Evolutionary conservation across 2,113 vertebrate genomes (phyloP).

Genomic region (Sinocyclocheilus grahami): DNA sequence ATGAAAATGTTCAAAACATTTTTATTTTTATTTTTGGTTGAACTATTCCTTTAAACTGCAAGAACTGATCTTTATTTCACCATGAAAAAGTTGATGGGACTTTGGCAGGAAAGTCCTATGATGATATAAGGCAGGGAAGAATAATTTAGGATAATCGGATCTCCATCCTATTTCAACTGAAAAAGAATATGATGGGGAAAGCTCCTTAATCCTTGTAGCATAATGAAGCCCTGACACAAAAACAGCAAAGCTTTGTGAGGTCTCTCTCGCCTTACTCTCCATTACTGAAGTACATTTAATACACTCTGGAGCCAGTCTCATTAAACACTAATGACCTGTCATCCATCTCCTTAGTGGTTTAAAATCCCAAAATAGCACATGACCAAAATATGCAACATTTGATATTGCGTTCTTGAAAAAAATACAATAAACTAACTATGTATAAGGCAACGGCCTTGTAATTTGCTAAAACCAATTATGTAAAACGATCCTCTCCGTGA

Average conservation of each 20-base stretch:
- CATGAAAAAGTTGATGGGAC: not conserved
- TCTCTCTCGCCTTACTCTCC: constrained; percentile 15
- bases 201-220: constrained; percentile 9
- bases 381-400: not conserved
- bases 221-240: constrained; percentile 5
- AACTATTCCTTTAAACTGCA: not conserved
- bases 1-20: too few relatives aligned
- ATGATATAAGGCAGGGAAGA: not conserved
- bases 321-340: constrained; percentile 17
- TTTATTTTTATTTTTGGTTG: too few relatives aligned
- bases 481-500: not conserved
- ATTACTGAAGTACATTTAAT: constrained; percentile 46
- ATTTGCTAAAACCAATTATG: not conserved
- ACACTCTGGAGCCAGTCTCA: not conserved
- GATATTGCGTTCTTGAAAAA: constrained; percentile 22
- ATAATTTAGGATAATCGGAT: not conserved
- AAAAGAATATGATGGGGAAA: not conserved
- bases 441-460: not conserved
- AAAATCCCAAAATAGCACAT: not conserved
- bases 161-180: not conserved
- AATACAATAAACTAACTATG: not conserved
- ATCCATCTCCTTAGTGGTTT: not conserved
- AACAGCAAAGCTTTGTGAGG: not conserved
- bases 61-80: not conserved
- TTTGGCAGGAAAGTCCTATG: not conserved